These are phyloP conservation scores for Phoxinus phoxinus DNA, from an alignment of 2,113 vertebrate species.

Conservation along the genomic window DNA sequence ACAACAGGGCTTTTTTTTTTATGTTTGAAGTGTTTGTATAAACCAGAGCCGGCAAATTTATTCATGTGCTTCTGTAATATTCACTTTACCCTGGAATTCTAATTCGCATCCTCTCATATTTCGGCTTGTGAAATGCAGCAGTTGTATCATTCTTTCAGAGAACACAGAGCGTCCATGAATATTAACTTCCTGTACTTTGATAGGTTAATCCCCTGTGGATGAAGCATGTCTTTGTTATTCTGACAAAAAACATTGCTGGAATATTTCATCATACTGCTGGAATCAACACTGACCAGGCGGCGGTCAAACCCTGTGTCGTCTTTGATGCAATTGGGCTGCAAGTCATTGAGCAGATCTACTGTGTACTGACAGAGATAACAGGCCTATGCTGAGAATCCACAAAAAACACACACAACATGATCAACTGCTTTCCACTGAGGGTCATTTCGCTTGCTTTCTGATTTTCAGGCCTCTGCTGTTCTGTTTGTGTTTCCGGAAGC, in stretches of 20 bases:
- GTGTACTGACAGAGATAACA: not conserved
- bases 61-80: constrained; percentile 32
- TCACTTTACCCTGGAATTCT: constrained; percentile 3
- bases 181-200: constrained; percentile 40
- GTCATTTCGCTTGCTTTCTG: not conserved
- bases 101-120: not conserved
- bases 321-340: constrained; percentile 38
- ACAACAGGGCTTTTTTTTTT: not conserved
- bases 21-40: not conserved
- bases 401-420: not conserved
- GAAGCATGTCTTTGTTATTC: constrained; percentile 19
- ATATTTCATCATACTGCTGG: constrained; percentile 32
- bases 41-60: not conserved
- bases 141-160: constrained; percentile 27
- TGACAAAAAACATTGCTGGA: constrained; percentile 35
- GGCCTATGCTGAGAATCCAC: not conserved
- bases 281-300: constrained; percentile 33
- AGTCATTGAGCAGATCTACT: constrained; percentile 15
- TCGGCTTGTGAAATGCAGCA: constrained; percentile 1
- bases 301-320: not conserved
- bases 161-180: constrained; percentile 36
- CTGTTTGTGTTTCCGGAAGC: not conserved
- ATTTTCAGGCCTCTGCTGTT: not conserved
- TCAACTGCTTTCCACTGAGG: not conserved
- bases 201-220: constrained; percentile 22